A percentile compares a stretch with the other conserved stretches of the same genome.
These are phyloP conservation scores for Virgularia gustaviana DNA, from an alignment of 92 coral and sea anemone species.

Conservation along the genomic window DNA sequence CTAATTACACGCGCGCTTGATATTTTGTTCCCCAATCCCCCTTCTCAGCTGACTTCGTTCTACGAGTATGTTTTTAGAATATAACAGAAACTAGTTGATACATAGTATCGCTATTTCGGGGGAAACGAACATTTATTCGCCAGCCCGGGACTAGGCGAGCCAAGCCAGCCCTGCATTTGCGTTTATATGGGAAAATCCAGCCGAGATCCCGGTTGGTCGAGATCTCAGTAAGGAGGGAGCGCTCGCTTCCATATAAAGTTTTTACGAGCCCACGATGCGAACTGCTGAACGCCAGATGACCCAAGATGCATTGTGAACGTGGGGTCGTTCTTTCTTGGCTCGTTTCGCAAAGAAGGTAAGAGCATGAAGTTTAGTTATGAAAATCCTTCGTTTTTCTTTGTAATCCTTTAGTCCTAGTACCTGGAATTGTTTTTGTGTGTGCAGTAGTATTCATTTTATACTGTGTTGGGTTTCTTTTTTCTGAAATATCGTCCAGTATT, in stretches of 20 bases:
- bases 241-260: neutral
- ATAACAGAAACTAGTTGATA: too few relatives aligned
- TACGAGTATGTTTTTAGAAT: too few relatives aligned
- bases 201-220: too few relatives aligned
- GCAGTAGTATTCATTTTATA: neutral
- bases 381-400: neutral
- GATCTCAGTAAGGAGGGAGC: too few relatives aligned
- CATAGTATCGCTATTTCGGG: too few relatives aligned
- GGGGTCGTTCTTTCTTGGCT: slow-evolving; percentile 21
- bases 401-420: neutral
- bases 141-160: too few relatives aligned
- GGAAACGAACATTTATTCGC: too few relatives aligned
- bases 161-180: too few relatives aligned
- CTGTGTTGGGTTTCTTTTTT: neutral
- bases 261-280: neutral
- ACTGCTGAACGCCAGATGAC: neutral
- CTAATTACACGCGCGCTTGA: too few relatives aligned
- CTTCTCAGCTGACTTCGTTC: too few relatives aligned
- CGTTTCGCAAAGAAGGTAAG: slow-evolving; percentile 31
- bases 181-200: too few relatives aligned
- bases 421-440: neutral
- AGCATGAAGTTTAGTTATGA: neutral
- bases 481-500: neutral
- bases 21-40: too few relatives aligned
- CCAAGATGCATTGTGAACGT: slow-evolving; percentile 17